Evolutionary conservation across 2,113 vertebrate genomes (phyloP).

Genomic region (Pachyramphus minor): DNA sequence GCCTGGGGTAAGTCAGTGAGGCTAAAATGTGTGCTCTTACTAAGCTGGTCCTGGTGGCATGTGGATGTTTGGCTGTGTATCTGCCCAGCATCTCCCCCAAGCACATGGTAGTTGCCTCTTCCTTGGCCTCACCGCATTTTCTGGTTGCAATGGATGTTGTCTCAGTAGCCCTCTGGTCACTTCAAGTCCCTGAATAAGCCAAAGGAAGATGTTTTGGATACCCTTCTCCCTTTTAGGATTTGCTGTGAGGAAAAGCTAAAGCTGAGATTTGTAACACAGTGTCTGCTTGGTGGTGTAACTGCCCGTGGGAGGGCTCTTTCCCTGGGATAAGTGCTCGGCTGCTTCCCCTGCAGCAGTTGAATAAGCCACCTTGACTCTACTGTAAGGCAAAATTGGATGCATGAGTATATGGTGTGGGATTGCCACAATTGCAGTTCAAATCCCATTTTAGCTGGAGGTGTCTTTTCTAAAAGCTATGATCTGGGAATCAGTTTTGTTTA

Average conservation of each 20-base stretch:
- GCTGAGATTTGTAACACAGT: fast-evolving
- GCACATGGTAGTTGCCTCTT: background rate
- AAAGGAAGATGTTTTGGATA: background rate
- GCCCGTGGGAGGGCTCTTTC: background rate
- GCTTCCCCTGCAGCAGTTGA: background rate
- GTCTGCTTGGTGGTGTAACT: background rate
- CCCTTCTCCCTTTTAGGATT: background rate
- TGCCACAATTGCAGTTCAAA: fast-evolving
- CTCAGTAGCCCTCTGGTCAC: background rate
- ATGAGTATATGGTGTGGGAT: background rate
- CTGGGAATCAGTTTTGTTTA: background rate
- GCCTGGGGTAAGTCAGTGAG: fast-evolving
- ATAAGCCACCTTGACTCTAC: background rate
- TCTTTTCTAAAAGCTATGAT: background rate
- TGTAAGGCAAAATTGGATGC: background rate
- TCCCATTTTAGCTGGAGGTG: background rate
- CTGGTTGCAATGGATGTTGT: background rate
- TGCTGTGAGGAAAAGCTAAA: background rate
- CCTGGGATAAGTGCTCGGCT: fast-evolving
- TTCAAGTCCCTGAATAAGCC: background rate
- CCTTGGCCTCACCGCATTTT: background rate
- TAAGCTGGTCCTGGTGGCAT: background rate
- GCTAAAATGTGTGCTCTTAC: background rate
- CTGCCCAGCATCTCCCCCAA: background rate
- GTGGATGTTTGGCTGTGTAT: background rate